These are phyloP conservation scores for Onychomys torridus DNA, from an alignment of 2,797 vertebrate species.

Conservation along the genomic window DNA sequence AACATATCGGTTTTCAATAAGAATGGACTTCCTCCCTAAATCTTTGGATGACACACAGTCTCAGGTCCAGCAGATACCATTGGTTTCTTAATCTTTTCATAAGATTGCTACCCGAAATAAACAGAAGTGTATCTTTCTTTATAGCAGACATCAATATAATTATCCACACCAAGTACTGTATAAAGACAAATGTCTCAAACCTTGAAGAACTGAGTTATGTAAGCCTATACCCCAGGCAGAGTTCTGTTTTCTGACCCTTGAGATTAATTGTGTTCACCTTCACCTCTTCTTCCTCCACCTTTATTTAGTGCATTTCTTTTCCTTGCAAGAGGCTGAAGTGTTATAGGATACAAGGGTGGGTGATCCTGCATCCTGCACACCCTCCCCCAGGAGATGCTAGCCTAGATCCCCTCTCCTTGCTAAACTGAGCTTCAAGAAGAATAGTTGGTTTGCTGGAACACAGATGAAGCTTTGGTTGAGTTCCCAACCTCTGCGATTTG, in stretches of 20 bases:
- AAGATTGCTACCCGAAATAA: background rate
- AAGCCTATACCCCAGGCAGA: background rate
- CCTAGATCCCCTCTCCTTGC: background rate
- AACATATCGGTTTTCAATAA: conserved; percentile 4
- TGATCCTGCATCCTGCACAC: accelerated
- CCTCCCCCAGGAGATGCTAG: background rate
- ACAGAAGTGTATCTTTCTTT: background rate
- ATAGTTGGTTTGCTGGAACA: background rate
- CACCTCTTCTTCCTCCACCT: too few relatives aligned
- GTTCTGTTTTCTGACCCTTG: background rate
- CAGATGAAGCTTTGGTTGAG: background rate
- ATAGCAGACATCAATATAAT: background rate
- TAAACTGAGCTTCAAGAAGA: background rate
- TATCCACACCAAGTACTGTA: background rate
- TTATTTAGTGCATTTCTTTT: background rate
- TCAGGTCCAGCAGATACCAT: background rate
- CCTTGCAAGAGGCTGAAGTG: background rate
- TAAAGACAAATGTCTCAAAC: background rate
- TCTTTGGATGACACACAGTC: background rate
- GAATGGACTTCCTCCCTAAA: background rate
- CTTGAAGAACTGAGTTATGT: background rate
- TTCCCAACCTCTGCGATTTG: background rate
- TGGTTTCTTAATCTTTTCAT: background rate
- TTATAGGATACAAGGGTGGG: background rate
- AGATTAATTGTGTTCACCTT: background rate